phyloP scores from a whole-genome alignment of 2,888 invertebrate genomes.

The Uloborus plumipes region DNA sequence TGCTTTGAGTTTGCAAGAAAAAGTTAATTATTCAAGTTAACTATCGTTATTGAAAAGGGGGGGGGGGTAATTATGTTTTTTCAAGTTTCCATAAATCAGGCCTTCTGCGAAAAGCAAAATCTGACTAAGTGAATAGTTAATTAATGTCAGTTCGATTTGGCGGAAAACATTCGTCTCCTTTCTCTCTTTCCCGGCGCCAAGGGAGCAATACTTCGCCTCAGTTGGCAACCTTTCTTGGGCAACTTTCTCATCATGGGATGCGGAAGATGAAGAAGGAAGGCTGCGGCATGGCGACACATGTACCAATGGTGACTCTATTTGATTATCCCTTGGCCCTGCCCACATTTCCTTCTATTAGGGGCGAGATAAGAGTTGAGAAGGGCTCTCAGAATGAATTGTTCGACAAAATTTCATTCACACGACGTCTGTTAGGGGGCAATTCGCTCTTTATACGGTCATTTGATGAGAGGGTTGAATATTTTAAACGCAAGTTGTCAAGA shows the following conservation, averaged over 20 bases:
- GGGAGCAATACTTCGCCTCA: background rate
- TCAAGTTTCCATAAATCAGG: no score
- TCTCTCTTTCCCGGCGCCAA: constrained; percentile 9
- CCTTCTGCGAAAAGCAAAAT: no score
- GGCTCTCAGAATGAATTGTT: background rate
- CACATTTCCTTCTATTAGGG: constrained; percentile 23
- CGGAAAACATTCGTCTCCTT: background rate
- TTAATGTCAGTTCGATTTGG: background rate
- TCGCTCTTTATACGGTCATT: background rate
- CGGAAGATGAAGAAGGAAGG: constrained; percentile 38
- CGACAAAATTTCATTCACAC: no score
- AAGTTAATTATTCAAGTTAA: no score
- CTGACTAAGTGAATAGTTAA: no score
- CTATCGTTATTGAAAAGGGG: no score
- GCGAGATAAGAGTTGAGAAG: constrained; percentile 36
- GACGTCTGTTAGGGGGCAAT: background rate
- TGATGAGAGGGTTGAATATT: background rate
- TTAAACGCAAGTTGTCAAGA: background rate
- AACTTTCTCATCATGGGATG: constrained; percentile 47
- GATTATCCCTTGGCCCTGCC: constrained; percentile 35
- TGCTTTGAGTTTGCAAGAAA: no score
- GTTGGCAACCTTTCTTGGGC: background rate
- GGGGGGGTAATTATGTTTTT: no score
- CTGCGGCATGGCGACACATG: constrained; percentile 60
- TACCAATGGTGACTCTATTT: constrained; percentile 61